These are phyloP conservation scores for Ariolimax columbianus DNA, from an alignment of 2,888 invertebrate genomes.

Conservation along the genomic window DNA sequence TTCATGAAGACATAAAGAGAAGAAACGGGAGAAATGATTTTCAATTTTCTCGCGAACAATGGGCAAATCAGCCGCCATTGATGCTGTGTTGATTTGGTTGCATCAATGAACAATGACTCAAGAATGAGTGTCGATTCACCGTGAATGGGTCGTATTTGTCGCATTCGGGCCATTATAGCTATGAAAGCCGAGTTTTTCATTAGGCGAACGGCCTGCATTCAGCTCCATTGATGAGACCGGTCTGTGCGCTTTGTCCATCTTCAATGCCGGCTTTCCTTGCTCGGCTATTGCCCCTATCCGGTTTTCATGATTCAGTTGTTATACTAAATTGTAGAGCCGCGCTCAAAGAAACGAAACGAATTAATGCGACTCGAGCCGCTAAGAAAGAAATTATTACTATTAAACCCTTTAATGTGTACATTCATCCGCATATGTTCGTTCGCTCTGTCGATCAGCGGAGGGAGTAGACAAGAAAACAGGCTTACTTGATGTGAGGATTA, in stretches of 20 bases:
- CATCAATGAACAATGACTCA: conserved; percentile 65
- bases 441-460: background rate
- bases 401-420: conserved; percentile 19
- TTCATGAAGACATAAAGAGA: conserved; percentile 68
- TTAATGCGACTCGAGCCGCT: conserved; percentile 53
- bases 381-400: conserved; percentile 42
- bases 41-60: conserved; percentile 76
- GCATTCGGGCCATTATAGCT: conserved; percentile 70
- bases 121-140: conserved; percentile 71
- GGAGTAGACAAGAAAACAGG: background rate
- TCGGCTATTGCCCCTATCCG: conserved; percentile 53
- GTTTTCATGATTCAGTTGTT: conserved; percentile 57
- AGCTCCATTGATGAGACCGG: conserved; percentile 59
- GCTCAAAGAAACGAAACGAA: conserved; percentile 54
- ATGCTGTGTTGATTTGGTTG: conserved; percentile 76
- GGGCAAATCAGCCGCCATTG: conserved; percentile 71
- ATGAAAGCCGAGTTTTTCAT: conserved; percentile 67
- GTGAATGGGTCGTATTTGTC: conserved; percentile 74
- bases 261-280: conserved; percentile 62
- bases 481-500: no score
- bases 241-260: conserved; percentile 56
- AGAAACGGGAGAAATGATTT: conserved; percentile 69
- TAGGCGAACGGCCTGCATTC: conserved; percentile 60
- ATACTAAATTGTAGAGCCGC: conserved; percentile 54
- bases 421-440: background rate